These are phyloP conservation scores for Volucella inflata DNA, from an alignment of 2,888 invertebrate genomes.

Conservation along the genomic window DNA sequence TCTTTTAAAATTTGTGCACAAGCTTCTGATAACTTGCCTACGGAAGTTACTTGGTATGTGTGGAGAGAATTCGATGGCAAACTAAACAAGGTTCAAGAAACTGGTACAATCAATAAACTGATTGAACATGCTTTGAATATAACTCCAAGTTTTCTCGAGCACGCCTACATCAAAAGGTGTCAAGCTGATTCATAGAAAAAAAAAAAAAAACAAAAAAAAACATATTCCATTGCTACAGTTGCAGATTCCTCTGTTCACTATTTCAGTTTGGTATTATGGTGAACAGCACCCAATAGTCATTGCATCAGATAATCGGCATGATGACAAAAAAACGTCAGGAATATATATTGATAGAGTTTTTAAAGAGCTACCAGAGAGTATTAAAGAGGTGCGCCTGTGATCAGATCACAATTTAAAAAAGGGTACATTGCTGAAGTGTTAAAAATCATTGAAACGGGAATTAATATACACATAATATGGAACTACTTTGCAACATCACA, in stretches of 20 bases:
- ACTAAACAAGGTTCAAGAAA: background rate
- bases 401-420: conserved; percentile 6
- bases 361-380: conserved; percentile 20
- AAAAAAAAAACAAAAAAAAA: no score
- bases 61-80: background rate
- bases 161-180: background rate
- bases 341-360: conserved; percentile 8
- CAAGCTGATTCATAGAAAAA: background rate
- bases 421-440: conserved; percentile 6
- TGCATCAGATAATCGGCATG: conserved; percentile 23
- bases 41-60: background rate
- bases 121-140: background rate
- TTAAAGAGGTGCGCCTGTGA: conserved; percentile 11
- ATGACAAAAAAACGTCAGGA: conserved; percentile 1
- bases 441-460: conserved; percentile 2
- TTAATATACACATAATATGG: conserved; percentile 12
- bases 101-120: background rate
- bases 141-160: background rate
- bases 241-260: no score
- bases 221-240: no score
- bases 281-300: conserved; percentile 17
- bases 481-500: conserved; percentile 17
- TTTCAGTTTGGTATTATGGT: no score
- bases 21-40: background rate
- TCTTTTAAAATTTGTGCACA: background rate